Conservation (phyloP, 1,140 invertebrate genomes). For the Centruroides sculpturatus region DNA sequence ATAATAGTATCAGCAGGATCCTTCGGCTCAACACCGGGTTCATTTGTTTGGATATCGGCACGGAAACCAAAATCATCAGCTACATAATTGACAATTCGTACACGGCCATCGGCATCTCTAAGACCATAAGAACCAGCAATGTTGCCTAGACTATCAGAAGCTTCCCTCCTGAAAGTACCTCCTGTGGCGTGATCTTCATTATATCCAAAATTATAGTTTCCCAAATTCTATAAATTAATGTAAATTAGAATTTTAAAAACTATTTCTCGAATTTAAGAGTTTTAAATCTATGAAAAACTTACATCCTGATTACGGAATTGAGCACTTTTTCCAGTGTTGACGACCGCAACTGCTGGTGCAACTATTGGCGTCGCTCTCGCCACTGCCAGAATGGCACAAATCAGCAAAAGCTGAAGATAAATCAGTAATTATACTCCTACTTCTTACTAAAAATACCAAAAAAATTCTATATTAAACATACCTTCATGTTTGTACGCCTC, state of each 20-base stretch:
- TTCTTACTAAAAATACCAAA: no score
- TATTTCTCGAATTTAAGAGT: background rate
- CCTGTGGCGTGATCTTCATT: conserved; percentile 24
- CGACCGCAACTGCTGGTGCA: conserved; percentile 8
- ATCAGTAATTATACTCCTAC: no score
- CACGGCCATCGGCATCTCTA: conserved; percentile 21
- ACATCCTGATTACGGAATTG: conserved; percentile 21
- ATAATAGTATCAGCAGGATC: conserved; percentile 16
- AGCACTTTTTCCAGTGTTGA: conserved; percentile 15
- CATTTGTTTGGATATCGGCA: conserved; percentile 19
- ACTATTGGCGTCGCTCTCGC: background rate
- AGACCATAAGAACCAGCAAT: conserved; percentile 21
- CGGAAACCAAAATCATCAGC: conserved; percentile 23
- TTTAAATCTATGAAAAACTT: conserved; percentile 3
- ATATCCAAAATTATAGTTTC: conserved; percentile 24
- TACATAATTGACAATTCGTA: conserved; percentile 23
- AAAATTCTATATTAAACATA: no score
- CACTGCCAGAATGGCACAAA: no score
- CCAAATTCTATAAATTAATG: conserved; percentile 10
- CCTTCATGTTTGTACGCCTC: no score
- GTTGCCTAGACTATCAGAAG: conserved; percentile 16
- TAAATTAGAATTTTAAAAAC: background rate
- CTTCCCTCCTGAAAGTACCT: conserved; percentile 20
- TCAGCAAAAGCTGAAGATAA: no score
- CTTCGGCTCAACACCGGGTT: conserved; percentile 16